Conservation (phyloP, 2,888 invertebrate species). For the Melolontha melolontha region DNA sequence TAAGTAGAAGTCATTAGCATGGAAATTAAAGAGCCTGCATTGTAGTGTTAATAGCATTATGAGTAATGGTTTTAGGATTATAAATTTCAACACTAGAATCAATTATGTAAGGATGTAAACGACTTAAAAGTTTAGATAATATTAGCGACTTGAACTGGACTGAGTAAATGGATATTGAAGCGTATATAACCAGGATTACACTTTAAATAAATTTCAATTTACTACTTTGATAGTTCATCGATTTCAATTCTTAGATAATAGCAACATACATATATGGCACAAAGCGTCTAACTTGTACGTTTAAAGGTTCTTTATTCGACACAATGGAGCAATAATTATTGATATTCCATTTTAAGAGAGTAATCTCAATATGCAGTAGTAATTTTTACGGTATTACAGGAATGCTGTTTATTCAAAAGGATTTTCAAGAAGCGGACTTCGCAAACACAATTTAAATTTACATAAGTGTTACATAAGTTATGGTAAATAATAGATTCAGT, state of each 20-base stretch:
- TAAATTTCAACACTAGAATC: neutral
- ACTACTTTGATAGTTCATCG: conserved; percentile 55
- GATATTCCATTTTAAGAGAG: too few relatives aligned
- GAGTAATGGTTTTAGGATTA: neutral
- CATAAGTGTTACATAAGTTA: too few relatives aligned
- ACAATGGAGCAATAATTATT: neutral
- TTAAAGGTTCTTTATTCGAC: neutral
- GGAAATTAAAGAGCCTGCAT: too few relatives aligned
- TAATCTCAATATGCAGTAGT: too few relatives aligned
- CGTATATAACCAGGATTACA: conserved; percentile 52
- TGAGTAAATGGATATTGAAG: conserved; percentile 51
- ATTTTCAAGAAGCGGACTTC: too few relatives aligned
- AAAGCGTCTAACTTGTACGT: conserved; percentile 2
- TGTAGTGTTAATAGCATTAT: neutral
- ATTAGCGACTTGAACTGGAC: conserved; percentile 31
- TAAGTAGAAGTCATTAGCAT: too few relatives aligned
- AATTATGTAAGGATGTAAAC: neutral
- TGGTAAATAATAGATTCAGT: too few relatives aligned
- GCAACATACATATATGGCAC: conserved; percentile 55
- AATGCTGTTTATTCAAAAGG: too few relatives aligned
- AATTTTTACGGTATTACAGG: too few relatives aligned
- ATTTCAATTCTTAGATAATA: conserved; percentile 54
- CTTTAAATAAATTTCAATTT: conserved; percentile 57
- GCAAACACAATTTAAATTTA: too few relatives aligned
- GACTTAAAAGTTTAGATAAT: conserved; percentile 31